These are phyloP conservation scores for Drosophila percnosoma DNA, from an alignment of 2,888 invertebrate genomes.

Conservation along the genomic window DNA sequence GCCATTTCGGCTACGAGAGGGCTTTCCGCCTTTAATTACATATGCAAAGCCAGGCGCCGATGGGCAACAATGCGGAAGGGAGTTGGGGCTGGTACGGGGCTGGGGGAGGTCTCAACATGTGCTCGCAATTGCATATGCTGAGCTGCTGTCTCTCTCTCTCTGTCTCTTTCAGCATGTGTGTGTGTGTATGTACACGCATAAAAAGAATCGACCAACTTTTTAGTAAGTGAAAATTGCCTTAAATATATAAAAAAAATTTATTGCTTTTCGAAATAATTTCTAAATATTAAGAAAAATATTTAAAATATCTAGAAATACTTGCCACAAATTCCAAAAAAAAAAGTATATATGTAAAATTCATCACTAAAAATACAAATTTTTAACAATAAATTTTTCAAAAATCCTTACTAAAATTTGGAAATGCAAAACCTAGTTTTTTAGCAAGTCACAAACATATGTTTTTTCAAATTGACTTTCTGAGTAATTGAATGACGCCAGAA, in stretches of 20 bases:
- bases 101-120: constrained; percentile 48
- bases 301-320: not conserved
- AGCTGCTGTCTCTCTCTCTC: not conserved
- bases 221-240: not conserved
- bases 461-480: not conserved
- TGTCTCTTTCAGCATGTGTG: not conserved
- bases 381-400: not conserved
- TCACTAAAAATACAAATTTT: not conserved
- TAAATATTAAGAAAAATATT: not conserved
- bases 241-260: not conserved
- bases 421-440: not conserved
- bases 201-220: not conserved
- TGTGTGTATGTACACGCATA: not conserved
- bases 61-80: not conserved
- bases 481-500: not conserved
- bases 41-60: constrained; percentile 67
- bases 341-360: no score
- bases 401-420: not conserved
- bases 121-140: constrained; percentile 58
- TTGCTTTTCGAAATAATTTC: not conserved
- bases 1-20: constrained; percentile 45
- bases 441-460: not conserved
- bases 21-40: constrained; percentile 60
- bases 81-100: not conserved
- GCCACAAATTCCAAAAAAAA: no score